Conservation (phyloP, 2,888 invertebrate genomes). For the Alviniconcha strummeri region DNA sequence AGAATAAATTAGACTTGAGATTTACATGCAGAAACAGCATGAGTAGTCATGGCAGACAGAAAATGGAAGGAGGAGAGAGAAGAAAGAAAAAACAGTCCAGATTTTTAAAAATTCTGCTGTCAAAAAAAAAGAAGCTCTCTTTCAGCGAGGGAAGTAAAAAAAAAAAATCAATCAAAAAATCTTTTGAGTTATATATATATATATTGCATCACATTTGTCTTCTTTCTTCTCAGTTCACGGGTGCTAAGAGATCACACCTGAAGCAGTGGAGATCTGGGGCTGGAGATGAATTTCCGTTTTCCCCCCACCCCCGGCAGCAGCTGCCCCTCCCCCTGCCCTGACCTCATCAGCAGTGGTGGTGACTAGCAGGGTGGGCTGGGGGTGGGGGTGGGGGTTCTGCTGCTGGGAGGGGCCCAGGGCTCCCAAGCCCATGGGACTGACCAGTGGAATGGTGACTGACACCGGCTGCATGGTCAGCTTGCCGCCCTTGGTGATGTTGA, state of each 20-base stretch:
- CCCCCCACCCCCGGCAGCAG: conserved; percentile 42
- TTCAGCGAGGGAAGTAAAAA: too few relatives aligned
- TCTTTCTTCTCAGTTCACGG: background rate
- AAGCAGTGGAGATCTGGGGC: conserved; percentile 45
- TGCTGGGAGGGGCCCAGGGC: conserved; percentile 38
- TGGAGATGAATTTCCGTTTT: conserved; percentile 55
- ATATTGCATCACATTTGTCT: background rate
- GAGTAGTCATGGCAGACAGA: too few relatives aligned
- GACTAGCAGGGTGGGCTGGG: conserved; percentile 55
- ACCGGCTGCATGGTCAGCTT: conserved; percentile 62
- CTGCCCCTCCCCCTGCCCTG: conserved; percentile 17
- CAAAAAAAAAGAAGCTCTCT: too few relatives aligned
- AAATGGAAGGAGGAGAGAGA: too few relatives aligned
- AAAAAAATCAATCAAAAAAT: too few relatives aligned
- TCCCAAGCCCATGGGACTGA: conserved; percentile 48
- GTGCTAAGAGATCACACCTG: conserved; percentile 48
- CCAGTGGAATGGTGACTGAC: conserved; percentile 58
- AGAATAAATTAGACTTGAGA: too few relatives aligned
- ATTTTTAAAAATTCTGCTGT: too few relatives aligned
- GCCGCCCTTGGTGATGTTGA: conserved; percentile 51
- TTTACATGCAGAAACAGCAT: too few relatives aligned
- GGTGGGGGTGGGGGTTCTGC: conserved; percentile 41
- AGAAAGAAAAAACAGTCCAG: too few relatives aligned
- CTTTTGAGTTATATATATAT: too few relatives aligned
- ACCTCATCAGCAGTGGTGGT: conserved; percentile 47